These are phyloP conservation scores for Dasypolia templi DNA, from an alignment of 2,888 invertebrate species.

Conservation along the genomic window DNA sequence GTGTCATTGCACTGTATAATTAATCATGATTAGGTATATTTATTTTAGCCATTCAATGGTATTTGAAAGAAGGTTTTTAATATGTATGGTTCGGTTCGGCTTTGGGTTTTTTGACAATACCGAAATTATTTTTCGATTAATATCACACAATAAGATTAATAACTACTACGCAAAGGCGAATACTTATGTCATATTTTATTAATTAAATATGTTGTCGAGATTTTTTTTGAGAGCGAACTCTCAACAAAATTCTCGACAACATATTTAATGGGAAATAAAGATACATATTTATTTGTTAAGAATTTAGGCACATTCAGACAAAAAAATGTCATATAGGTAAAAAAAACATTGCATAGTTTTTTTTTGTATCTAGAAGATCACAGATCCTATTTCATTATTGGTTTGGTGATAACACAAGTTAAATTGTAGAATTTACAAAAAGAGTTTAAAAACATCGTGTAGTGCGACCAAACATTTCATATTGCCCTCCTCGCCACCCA, in stretches of 20 bases:
- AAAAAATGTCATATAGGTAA: neutral
- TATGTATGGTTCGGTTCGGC: constrained; percentile 40
- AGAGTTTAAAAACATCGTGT: neutral
- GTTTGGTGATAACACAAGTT: neutral
- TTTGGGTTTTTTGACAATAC: constrained; percentile 56
- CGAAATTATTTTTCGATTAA: constrained; percentile 60
- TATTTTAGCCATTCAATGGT: constrained; percentile 62
- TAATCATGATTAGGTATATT: constrained; percentile 62
- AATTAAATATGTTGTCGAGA: constrained; percentile 30
- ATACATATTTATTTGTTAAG: neutral
- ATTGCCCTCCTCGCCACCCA: constrained; percentile 21
- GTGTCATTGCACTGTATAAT: constrained; percentile 57
- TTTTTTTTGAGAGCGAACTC: constrained; percentile 14
- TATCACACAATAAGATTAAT: constrained; percentile 58
- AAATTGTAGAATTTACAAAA: neutral
- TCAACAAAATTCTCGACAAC: too few relatives aligned
- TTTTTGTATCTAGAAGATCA: neutral
- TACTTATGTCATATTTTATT: constrained; percentile 40
- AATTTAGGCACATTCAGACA: neutral
- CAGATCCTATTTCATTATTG: neutral
- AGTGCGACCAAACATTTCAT: neutral
- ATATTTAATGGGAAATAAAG: neutral
- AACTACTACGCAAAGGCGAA: constrained; percentile 32
- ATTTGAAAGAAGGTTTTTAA: constrained; percentile 61
- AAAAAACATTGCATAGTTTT: neutral